Percentiles rank a stretch among this genome's conserved stretches.
These are phyloP conservation scores for Perognathus longimembris DNA, from an alignment of 2,113 vertebrate genomes.

Conservation along the genomic window DNA sequence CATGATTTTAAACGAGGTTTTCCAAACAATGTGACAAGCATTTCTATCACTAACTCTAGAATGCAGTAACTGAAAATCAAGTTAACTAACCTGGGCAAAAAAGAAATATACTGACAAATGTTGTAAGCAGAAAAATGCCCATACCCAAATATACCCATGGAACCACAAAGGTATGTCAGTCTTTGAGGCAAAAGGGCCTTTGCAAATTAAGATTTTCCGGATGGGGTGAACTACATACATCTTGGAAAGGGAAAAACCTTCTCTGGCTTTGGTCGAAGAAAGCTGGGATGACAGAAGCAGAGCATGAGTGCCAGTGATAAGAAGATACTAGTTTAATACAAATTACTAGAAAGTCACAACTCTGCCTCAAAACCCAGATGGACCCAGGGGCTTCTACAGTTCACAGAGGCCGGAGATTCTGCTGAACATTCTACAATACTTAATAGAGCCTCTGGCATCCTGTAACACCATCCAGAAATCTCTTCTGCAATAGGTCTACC, in stretches of 20 bases:
- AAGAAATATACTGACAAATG: background rate
- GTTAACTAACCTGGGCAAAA: background rate
- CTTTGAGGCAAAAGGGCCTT: background rate
- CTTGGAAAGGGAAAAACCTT: background rate
- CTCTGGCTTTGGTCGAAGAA: background rate
- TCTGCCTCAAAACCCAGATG: background rate
- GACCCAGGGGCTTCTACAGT: background rate
- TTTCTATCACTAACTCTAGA: background rate
- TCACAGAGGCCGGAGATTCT: background rate
- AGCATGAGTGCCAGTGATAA: rapidly evolving
- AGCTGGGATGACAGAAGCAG: background rate
- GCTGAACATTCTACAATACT: background rate
- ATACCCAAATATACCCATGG: background rate
- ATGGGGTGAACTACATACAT: background rate
- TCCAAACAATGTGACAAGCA: background rate
- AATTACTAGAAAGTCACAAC: background rate
- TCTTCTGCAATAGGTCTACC: background rate
- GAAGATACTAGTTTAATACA: background rate
- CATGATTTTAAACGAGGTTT: background rate
- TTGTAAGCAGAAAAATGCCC: background rate
- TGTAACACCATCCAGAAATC: background rate
- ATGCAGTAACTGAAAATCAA: slow-evolving; percentile 18
- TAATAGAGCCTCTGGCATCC: background rate
- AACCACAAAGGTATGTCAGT: background rate
- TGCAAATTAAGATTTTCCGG: background rate